These are phyloP conservation scores for Merops nubicus DNA, from an alignment of 2,113 vertebrate genomes.

Conservation along the genomic window DNA sequence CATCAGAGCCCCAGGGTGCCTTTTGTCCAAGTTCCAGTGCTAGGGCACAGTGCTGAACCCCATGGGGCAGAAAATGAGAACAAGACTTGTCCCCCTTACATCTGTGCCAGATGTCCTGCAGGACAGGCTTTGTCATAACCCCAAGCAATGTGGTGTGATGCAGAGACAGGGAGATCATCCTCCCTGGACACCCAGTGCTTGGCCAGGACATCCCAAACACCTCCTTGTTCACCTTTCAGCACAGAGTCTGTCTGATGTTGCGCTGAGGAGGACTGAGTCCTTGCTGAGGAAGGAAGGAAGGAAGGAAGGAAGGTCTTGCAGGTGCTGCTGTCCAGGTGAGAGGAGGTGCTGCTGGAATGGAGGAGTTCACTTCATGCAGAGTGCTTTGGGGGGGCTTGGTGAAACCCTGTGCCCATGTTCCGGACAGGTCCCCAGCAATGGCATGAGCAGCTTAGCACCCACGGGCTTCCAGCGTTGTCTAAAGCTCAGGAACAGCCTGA, in stretches of 20 bases:
- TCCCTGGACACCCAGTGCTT: background rate
- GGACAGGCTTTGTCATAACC: background rate
- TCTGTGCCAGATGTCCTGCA: background rate
- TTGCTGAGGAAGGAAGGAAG: background rate
- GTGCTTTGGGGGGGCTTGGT: background rate
- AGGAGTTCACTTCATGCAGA: background rate
- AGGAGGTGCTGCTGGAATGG: background rate
- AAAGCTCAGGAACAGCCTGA: background rate
- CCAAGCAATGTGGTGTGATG: background rate
- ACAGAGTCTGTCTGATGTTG: background rate
- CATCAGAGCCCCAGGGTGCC: background rate
- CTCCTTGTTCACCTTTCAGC: background rate
- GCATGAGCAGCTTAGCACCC: background rate
- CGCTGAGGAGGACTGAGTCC: too few species aligned
- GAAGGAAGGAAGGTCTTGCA: background rate
- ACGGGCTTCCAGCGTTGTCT: background rate
- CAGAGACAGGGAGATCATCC: background rate
- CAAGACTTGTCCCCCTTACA: too few species aligned
- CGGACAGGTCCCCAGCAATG: background rate
- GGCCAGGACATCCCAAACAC: too few species aligned
- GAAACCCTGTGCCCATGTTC: background rate
- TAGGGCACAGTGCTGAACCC: background rate
- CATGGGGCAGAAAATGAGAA: background rate
- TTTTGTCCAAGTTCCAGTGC: background rate
- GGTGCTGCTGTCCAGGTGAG: background rate